phyloP scores from a whole-genome alignment of 1,140 invertebrate genomes.

The Diuraphis noxia region DNA sequence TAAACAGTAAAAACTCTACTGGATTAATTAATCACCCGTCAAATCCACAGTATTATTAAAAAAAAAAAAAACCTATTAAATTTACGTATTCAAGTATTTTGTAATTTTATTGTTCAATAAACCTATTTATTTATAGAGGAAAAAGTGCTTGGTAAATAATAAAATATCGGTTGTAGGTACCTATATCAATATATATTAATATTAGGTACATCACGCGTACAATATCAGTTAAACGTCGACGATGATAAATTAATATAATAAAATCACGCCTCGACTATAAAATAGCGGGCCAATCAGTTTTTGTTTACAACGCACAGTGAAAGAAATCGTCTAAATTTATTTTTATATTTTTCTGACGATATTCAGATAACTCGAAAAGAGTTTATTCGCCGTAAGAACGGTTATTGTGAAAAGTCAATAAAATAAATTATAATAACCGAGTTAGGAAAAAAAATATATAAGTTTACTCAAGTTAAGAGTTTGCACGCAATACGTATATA shows the following conservation, averaged over 20 bases:
- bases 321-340: not conserved
- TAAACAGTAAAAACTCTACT: not conserved
- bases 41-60: not conserved
- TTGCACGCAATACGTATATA: too few species aligned
- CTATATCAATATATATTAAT: not conserved
- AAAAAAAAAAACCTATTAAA: too few species aligned
- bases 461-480: not conserved
- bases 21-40: not conserved
- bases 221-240: not conserved
- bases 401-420: not conserved
- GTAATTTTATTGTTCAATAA: not conserved
- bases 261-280: not conserved
- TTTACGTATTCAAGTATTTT: not conserved
- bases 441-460: not conserved
- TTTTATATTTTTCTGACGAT: not conserved
- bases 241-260: not conserved
- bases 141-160: not conserved
- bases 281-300: not conserved
- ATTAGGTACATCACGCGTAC: not conserved
- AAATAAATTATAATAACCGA: not conserved
- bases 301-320: not conserved
- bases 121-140: not conserved
- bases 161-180: too few species aligned
- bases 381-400: not conserved
- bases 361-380: not conserved